Evolutionary conservation across 2,888 invertebrate species (phyloP).

Genomic region (Phyto melanocephala): DNA sequence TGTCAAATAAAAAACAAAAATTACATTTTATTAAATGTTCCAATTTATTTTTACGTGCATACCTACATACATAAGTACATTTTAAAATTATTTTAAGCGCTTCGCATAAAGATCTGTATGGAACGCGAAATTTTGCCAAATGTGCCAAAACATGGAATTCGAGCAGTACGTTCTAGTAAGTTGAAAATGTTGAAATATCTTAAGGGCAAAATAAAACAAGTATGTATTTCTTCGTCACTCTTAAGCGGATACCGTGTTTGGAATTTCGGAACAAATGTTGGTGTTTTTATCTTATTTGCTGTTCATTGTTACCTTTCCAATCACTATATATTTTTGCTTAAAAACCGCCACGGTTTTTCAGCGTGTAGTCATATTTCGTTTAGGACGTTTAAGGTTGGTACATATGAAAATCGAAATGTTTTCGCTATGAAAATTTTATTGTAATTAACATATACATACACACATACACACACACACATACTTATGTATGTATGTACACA

Average conservation of each 20-base stretch:
- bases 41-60: no score
- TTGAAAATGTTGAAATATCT: background rate
- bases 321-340: conserved; percentile 71
- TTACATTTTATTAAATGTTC: no score
- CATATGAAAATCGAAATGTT: background rate
- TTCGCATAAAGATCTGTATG: background rate
- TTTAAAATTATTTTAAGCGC: background rate
- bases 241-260: conserved; percentile 39
- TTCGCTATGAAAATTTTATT: background rate
- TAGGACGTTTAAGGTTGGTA: conserved; percentile 78
- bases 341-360: conserved; percentile 81
- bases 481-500: background rate
- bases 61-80: no score
- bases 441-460: background rate
- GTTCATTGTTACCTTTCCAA: conserved; percentile 71
- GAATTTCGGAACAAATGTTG: conserved; percentile 66
- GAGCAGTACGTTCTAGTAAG: conserved; percentile 34
- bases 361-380: conserved; percentile 82
- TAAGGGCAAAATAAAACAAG: background rate
- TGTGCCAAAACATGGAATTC: background rate
- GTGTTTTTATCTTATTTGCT: conserved; percentile 68
- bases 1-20: no score
- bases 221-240: background rate
- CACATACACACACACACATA: no score
- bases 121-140: conserved; percentile 25